Evolutionary conservation across 92 coral and sea anemone species (phyloP).

Genomic region (Heliopora coerulea): DNA sequence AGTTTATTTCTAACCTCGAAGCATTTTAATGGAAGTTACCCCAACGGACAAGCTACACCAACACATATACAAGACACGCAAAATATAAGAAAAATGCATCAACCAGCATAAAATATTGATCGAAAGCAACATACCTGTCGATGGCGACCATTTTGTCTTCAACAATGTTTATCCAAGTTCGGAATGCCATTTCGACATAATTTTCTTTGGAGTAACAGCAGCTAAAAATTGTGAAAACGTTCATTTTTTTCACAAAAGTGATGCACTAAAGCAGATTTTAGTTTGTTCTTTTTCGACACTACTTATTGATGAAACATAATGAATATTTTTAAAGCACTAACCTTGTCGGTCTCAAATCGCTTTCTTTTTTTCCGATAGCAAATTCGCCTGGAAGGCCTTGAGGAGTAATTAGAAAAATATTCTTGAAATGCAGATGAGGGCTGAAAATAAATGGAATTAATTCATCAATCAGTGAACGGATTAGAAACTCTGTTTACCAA

Average conservation of each 20-base stretch:
- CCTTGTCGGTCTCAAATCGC: slow-evolving; percentile 82
- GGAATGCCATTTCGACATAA: slow-evolving; percentile 71
- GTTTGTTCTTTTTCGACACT: too few relatives aligned
- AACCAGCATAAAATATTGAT: too few relatives aligned
- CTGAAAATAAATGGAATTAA: slow-evolving; percentile 40
- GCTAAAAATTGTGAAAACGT: slow-evolving; percentile 42
- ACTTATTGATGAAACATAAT: too few relatives aligned
- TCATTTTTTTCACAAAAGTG: not conserved
- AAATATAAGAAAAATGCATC: too few relatives aligned
- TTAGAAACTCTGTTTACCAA: not conserved
- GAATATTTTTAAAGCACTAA: slow-evolving; percentile 23
- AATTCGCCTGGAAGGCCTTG: slow-evolving; percentile 82
- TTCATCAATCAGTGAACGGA: not conserved
- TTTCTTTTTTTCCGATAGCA: slow-evolving; percentile 51
- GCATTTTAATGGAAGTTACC: too few relatives aligned
- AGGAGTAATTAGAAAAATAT: slow-evolving; percentile 82
- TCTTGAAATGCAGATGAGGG: slow-evolving; percentile 92
- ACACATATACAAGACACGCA: too few relatives aligned
- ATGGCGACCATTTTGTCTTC: slow-evolving; percentile 81
- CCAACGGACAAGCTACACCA: too few relatives aligned
- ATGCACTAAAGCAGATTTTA: not conserved
- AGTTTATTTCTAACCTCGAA: too few relatives aligned
- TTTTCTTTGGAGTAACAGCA: slow-evolving; percentile 73
- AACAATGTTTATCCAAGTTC: slow-evolving; percentile 87
- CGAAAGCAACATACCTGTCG: slow-evolving; percentile 66